Evolutionary conservation across 2,797 vertebrate genomes (phyloP).

Genomic region (Setipinna tenuifilis): DNA sequence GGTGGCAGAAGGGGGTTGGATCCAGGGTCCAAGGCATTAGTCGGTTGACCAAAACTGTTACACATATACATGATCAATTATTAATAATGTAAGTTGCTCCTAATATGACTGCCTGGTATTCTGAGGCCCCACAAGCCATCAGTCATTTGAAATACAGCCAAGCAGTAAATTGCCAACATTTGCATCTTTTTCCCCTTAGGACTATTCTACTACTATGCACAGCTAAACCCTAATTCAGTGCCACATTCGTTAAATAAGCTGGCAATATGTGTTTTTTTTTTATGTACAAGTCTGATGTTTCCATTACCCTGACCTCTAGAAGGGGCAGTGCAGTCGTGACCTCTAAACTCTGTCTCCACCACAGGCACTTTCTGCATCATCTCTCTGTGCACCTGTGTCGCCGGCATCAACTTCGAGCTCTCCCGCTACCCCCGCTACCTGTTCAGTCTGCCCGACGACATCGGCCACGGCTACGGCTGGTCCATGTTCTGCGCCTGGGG

Average conservation of each 20-base stretch:
- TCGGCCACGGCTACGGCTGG: slow-evolving; percentile 90
- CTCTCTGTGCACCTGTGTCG: slow-evolving; percentile 89
- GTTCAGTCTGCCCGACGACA: slow-evolving; percentile 85
- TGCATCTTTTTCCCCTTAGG: too few relatives aligned
- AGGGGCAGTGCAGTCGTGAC: not conserved
- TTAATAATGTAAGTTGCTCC: not conserved
- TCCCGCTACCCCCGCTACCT: slow-evolving; percentile 87
- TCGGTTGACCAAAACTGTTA: not conserved
- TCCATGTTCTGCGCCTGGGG: slow-evolving; percentile 92
- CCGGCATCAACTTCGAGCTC: slow-evolving; percentile 89
- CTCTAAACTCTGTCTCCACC: not conserved
- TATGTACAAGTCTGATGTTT: not conserved
- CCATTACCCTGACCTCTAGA: not conserved
- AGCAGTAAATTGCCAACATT: not conserved
- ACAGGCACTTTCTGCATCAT: slow-evolving; percentile 90
- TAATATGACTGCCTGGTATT: too few relatives aligned
- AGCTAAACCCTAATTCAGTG: too few relatives aligned
- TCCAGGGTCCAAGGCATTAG: not conserved
- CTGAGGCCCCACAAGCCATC: not conserved
- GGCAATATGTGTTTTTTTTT: not conserved
- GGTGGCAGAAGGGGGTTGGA: too few relatives aligned
- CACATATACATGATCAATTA: not conserved
- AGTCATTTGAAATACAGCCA: not conserved
- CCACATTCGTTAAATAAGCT: not conserved
- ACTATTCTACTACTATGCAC: too few relatives aligned